These are phyloP conservation scores for Caenorhabditis sulstoni DNA, from an alignment of 2,888 invertebrate species.

Conservation along the genomic window DNA sequence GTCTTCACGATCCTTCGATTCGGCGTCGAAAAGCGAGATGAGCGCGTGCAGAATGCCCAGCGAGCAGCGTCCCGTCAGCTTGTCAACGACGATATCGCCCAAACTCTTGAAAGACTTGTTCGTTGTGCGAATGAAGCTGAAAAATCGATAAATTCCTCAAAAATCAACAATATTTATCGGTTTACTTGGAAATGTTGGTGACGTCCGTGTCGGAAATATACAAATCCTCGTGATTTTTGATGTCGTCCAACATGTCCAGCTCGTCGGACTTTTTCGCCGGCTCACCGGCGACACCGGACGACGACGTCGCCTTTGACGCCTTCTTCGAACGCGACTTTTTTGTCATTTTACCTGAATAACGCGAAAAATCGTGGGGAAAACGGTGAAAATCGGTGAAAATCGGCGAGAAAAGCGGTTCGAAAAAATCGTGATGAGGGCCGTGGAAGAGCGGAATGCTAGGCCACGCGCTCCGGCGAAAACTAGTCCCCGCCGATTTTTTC, in stretches of 20 bases:
- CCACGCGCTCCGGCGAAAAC: neutral
- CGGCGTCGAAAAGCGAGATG: conserved; percentile 51
- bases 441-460: conserved; percentile 13
- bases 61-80: conserved; percentile 41
- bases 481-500: conserved; percentile 12
- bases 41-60: conserved; percentile 51
- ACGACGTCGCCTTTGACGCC: neutral
- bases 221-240: conserved; percentile 54
- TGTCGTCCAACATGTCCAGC: conserved; percentile 45
- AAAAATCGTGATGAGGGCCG: conserved; percentile 19
- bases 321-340: conserved; percentile 46
- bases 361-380: neutral
- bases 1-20: conserved; percentile 39
- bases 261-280: conserved; percentile 26
- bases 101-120: conserved; percentile 55
- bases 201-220: conserved; percentile 49
- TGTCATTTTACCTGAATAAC: conserved; percentile 41
- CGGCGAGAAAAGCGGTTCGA: neutral
- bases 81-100: conserved; percentile 44
- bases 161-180: neutral
- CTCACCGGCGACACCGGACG: neutral
- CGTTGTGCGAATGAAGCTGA: conserved; percentile 55
- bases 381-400: conserved; percentile 17
- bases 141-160: neutral
- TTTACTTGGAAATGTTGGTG: conserved; percentile 38